Evolutionary conservation across 2,888 invertebrate genomes (phyloP), one percentile per base, ranked within the genome.

Genomic region (Lepidocyrtoides sp.): DNA sequence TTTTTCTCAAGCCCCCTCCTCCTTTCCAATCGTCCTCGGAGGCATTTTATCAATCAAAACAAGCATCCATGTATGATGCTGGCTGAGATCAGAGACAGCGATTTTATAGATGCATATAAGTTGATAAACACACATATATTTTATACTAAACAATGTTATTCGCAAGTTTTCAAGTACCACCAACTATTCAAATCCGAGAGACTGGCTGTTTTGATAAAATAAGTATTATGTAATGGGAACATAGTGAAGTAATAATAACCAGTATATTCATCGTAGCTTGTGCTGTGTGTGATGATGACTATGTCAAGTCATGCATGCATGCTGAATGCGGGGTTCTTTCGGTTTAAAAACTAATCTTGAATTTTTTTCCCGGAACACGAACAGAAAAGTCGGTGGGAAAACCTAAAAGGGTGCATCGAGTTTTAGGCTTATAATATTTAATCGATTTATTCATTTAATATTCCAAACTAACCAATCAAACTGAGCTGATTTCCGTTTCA

Each of bases 31-130:
- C 44, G 20, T 44, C 26, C 57, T 79, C 51, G 7, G 75, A 44
- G 29, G 54, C 60, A 82, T 41, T 89, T 89, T 89, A 89, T 89
- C 89, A 89, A 89, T 89, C 89, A 83, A 89, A 89, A 83, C 83
- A 89, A 41, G 36, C 72, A 75, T 32, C 36, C 66, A 81, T 54
- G 69, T 44, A 82, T 79, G 77, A 86, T 69, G 57, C 63, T 54
- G 66, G 12, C 10, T 44, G 44, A 14, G 2, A 23, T 3, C 51
- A 75, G 69, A 66, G 8, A 60, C 20, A 81, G 54, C 4, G 20
- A n/a, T n/a, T n/a, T n/a, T n/a, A n/a, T n/a, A n/a, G n/a, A n/a
- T n/a, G n/a, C n/a, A n/a, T n/a, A n/a, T n/a, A n/a, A n/a, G n/a
- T n/a, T n/a, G n/a, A n/a, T n/a, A n/a, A n/a, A n/a, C n/a, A n/a